Evolutionary conservation across 2,797 vertebrate genomes (phyloP).

Genomic region (Heterohyrax brucei): DNA sequence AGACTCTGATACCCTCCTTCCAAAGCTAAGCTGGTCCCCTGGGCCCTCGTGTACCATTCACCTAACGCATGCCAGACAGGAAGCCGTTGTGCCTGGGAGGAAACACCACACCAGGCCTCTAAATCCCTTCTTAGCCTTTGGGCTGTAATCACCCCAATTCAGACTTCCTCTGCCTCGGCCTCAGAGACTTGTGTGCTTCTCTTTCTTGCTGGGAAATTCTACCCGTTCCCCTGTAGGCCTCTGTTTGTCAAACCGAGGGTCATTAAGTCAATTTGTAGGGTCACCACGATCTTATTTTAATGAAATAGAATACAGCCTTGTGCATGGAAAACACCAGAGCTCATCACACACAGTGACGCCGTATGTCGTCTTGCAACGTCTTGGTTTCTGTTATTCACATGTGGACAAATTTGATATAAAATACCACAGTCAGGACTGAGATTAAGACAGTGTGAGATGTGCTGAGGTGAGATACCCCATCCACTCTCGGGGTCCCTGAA

Average conservation of each 20-base stretch:
- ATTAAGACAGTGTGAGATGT: background rate
- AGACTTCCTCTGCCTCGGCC: background rate
- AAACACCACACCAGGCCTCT: background rate
- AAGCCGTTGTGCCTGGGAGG: background rate
- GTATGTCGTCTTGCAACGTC: conserved; percentile 10
- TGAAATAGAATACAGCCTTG: conserved; percentile 7
- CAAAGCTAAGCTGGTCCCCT: background rate
- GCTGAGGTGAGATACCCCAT: background rate
- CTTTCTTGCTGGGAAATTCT: conserved; percentile 6
- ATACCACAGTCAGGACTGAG: background rate
- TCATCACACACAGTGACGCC: background rate
- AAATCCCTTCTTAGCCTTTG: conserved; percentile 59
- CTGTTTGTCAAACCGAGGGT: conserved; percentile 35
- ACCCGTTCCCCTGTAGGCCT: background rate
- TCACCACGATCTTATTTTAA: background rate
- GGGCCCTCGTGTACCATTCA: background rate
- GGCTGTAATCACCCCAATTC: background rate
- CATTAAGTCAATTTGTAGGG: conserved; percentile 42
- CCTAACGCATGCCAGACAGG: background rate
- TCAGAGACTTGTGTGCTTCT: background rate
- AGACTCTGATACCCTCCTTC: conserved; percentile 52
- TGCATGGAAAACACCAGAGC: conserved; percentile 8
- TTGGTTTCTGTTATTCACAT: background rate
- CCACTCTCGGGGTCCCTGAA: no score
- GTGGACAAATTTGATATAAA: background rate